phyloP scores from a whole-genome alignment of 2,113 vertebrate species.

The Suncus etruscus region DNA sequence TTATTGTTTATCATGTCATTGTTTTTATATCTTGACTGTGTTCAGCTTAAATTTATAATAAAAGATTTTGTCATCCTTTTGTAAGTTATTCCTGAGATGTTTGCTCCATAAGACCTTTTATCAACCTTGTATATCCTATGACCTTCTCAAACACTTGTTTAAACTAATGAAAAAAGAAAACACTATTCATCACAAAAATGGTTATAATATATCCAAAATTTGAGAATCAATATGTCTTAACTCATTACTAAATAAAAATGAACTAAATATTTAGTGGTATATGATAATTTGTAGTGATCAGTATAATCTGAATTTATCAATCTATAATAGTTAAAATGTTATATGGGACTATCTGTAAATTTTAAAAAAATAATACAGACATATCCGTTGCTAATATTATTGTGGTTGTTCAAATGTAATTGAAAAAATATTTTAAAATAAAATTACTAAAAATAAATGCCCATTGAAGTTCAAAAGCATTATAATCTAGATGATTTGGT shows the following conservation, averaged over 20 bases:
- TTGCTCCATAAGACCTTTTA: neutral
- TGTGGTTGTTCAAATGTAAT: neutral
- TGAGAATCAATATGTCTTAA: neutral
- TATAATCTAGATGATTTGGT: neutral
- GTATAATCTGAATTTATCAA: neutral
- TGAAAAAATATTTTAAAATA: neutral
- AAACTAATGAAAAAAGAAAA: constrained; percentile 13
- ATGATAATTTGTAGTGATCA: constrained; percentile 30
- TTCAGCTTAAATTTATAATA: constrained; percentile 19
- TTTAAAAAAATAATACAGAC: constrained; percentile 34
- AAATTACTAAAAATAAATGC: constrained; percentile 36
- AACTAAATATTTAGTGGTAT: neutral
- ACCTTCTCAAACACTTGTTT: constrained; percentile 6
- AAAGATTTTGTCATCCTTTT: neutral
- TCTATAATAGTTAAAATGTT: neutral
- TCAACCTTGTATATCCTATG: neutral
- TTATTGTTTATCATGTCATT: neutral
- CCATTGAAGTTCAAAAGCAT: neutral
- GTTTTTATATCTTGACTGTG: neutral
- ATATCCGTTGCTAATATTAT: neutral
- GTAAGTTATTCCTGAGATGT: neutral
- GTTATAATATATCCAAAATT: constrained; percentile 9
- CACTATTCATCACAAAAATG: neutral
- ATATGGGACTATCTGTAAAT: neutral
- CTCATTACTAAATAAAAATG: neutral